Evolutionary conservation across 2,888 invertebrate species (phyloP).

Genomic region (Apamea monoglypha): DNA sequence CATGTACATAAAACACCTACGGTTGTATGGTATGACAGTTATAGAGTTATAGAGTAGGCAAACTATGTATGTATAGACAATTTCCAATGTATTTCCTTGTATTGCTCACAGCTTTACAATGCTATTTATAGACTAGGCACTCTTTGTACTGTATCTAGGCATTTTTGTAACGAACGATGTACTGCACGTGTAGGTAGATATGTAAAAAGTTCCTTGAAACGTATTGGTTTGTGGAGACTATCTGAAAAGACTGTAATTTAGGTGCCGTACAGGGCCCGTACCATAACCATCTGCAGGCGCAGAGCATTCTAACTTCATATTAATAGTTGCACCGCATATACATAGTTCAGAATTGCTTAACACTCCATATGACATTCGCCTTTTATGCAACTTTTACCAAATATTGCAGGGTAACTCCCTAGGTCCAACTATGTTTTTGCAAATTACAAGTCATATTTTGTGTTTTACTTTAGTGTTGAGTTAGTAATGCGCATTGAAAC

Average conservation of each 20-base stretch:
- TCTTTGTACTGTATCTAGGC: background rate
- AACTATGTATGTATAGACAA: conserved; percentile 3
- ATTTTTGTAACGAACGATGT: background rate
- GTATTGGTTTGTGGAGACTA: background rate
- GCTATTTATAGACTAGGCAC: background rate
- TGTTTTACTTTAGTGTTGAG: background rate
- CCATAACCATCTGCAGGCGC: background rate
- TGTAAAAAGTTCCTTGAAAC: background rate
- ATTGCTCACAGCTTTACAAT: conserved; percentile 2
- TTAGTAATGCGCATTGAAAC: background rate
- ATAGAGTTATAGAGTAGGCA: background rate
- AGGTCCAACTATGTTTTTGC: background rate
- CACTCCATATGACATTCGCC: background rate
- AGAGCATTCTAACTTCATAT: background rate
- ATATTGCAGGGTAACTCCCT: background rate
- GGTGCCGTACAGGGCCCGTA: too few species aligned
- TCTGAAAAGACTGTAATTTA: background rate
- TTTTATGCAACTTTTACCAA: background rate
- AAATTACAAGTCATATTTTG: background rate
- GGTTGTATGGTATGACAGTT: background rate
- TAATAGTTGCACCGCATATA: background rate
- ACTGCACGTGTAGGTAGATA: background rate
- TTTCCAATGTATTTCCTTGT: conserved; percentile 35
- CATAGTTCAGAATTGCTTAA: background rate
- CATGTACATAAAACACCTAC: background rate